Evolutionary conservation across 2,113 vertebrate species (phyloP).

Genomic region (Cygnus buccinator): DNA sequence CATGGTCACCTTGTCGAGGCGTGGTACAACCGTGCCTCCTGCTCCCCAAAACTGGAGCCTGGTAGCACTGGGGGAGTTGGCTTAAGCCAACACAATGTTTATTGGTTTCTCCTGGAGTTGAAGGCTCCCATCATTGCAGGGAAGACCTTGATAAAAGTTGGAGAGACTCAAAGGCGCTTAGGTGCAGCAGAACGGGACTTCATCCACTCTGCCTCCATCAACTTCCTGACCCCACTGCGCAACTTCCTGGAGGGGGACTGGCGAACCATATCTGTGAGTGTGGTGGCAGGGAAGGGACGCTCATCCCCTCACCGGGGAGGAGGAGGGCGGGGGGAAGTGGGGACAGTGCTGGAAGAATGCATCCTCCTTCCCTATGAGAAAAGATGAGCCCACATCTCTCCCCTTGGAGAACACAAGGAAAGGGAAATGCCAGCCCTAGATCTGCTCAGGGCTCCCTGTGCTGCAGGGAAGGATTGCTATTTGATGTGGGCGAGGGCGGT

Average conservation of each 20-base stretch:
- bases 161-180: constrained; percentile 88
- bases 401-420: neutral
- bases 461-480: neutral
- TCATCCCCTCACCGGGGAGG: accelerated
- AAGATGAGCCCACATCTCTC: neutral
- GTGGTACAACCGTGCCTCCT: neutral
- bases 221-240: constrained; percentile 92
- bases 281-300: neutral
- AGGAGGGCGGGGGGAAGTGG: neutral
- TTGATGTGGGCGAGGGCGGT: neutral
- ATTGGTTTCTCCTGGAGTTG: neutral
- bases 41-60: neutral
- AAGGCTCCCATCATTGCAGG: constrained; percentile 72
- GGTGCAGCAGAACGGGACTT: constrained; percentile 91
- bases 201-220: constrained; percentile 87
- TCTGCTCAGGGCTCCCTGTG: neutral
- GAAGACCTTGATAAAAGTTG: constrained; percentile 91
- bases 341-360: neutral
- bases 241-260: constrained; percentile 99
- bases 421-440: neutral
- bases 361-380: neutral
- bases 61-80: neutral
- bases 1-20: neutral
- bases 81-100: neutral
- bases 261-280: constrained; percentile 91